phyloP scores from a whole-genome alignment of 1,140 invertebrate genomes.

The Vollenhovia emeryi region DNA sequence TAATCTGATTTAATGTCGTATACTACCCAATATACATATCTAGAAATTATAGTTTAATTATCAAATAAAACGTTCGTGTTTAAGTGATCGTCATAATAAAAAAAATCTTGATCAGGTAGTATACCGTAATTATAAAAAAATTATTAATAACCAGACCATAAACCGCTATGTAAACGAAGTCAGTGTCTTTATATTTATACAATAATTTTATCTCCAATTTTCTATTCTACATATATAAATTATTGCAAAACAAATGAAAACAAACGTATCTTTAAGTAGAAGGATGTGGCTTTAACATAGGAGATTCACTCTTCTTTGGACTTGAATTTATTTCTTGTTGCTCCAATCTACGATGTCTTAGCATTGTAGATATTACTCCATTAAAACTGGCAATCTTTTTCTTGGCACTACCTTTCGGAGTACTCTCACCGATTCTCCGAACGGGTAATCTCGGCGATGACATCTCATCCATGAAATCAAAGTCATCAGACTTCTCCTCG shows the following conservation, averaged over 20 bases:
- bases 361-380: conserved; percentile 90
- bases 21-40: too few relatives aligned
- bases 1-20: too few relatives aligned
- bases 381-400: conserved; percentile 92
- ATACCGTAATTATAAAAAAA: too few relatives aligned
- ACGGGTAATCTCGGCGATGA: conserved; percentile 88
- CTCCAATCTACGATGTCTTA: conserved; percentile 88
- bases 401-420: conserved; percentile 90
- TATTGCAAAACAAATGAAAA: background rate
- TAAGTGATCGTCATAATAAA: too few relatives aligned
- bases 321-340: conserved; percentile 85
- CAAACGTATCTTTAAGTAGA: conserved; percentile 16
- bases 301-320: conserved; percentile 80
- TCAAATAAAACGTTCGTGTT: too few relatives aligned
- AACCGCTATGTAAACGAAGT: too few relatives aligned
- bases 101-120: too few relatives aligned
- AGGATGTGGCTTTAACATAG: conserved; percentile 76
- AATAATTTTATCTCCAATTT: background rate
- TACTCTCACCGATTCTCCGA: conserved; percentile 87
- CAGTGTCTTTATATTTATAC: background rate
- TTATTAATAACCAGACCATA: too few relatives aligned
- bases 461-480: conserved; percentile 92
- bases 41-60: too few relatives aligned
- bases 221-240: background rate
- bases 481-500: conserved; percentile 89